Evolutionary conservation across 2,797 vertebrate species (phyloP).

Genomic region (Tarsius wallacei): DNA sequence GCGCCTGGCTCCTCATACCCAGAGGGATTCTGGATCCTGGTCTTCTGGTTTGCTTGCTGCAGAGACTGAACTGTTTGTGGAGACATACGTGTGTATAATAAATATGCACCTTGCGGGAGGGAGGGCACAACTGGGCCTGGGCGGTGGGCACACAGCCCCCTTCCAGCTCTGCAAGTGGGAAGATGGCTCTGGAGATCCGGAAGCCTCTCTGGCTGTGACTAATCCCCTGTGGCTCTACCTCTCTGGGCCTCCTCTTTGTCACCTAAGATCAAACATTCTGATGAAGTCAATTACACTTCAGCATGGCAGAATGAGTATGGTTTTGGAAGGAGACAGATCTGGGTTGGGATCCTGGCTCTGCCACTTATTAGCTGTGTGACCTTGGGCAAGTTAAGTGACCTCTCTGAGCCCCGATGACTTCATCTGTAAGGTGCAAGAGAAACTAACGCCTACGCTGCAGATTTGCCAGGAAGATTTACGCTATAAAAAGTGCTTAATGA

Average conservation of each 20-base stretch:
- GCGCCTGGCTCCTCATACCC: not conserved
- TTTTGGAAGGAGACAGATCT: not conserved
- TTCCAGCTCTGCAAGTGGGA: not conserved
- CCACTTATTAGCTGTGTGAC: slow-evolving; percentile 2
- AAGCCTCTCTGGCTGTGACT: slow-evolving; percentile 23
- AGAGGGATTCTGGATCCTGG: not conserved
- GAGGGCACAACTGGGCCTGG: not conserved
- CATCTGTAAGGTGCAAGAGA: not conserved
- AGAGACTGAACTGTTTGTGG: not conserved
- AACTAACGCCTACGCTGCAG: not conserved
- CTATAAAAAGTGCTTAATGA: not conserved
- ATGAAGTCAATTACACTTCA: not conserved
- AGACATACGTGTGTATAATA: not conserved
- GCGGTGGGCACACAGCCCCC: not conserved
- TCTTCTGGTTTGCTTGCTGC: not conserved
- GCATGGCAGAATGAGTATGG: not conserved
- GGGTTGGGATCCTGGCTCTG: slow-evolving; percentile 20
- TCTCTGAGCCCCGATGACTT: not conserved
- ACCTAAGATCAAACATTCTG: not conserved
- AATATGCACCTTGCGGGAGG: not conserved
- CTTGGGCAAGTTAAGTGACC: slow-evolving; percentile 13
- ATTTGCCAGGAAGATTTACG: not conserved
- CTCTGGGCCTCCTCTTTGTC: slow-evolving; percentile 24
- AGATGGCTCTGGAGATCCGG: not conserved
- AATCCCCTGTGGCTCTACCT: not conserved